Conservation (phyloP, 2,113 vertebrate genomes). For the Diphyllodes magnificus region DNA sequence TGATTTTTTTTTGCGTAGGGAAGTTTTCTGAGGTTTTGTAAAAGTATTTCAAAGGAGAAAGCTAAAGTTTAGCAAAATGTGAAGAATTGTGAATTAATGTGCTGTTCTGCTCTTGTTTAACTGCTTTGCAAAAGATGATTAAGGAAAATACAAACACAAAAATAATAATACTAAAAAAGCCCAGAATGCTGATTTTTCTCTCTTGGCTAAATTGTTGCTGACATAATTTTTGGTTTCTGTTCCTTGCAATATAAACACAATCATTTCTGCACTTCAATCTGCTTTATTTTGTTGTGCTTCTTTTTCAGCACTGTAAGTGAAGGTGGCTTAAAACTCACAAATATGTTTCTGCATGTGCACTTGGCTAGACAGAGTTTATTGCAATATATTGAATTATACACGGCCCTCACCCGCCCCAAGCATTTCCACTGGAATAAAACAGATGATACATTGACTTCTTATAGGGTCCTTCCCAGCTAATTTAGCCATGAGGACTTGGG, state of each 20-base stretch:
- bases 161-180: background rate
- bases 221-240: background rate
- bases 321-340: background rate
- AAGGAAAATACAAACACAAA: background rate
- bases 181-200: background rate
- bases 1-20: background rate
- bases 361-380: background rate
- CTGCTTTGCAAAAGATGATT: background rate
- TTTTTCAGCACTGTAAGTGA: background rate
- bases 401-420: rapidly evolving
- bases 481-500: background rate
- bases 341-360: rapidly evolving
- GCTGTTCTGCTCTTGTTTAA: background rate
- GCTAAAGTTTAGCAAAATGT: background rate
- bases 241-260: background rate
- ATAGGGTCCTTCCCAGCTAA: background rate
- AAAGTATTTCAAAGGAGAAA: background rate
- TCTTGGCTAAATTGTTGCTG: background rate
- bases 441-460: background rate
- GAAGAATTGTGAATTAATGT: background rate
- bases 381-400: background rate
- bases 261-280: background rate
- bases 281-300: background rate
- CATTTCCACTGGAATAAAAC: background rate
- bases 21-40: background rate